Conservation (phyloP, 2,113 vertebrate species). For the Picathartes gymnocephalus region DNA sequence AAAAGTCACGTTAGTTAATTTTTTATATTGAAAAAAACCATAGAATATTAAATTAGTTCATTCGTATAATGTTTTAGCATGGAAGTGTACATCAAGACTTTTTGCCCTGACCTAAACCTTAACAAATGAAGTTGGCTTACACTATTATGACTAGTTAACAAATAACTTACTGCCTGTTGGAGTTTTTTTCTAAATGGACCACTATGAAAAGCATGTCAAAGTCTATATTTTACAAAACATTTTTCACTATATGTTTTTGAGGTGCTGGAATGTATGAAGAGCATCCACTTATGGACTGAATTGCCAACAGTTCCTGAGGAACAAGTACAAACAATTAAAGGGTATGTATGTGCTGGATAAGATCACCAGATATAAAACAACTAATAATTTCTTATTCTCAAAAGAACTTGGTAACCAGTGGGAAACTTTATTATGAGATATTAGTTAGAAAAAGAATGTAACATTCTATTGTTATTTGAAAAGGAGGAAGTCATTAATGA, state of each 20-base stretch:
- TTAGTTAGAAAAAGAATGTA: not conserved
- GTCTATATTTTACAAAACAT: not conserved
- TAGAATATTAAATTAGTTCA: not conserved
- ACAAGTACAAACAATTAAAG: not conserved
- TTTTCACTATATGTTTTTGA: not conserved
- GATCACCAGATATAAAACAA: not conserved
- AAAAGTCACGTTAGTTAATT: not conserved
- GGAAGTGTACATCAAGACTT: not conserved
- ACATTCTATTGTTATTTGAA: not conserved
- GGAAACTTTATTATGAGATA: not conserved
- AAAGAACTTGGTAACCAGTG: not conserved
- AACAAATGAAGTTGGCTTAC: not conserved
- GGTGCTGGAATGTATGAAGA: conserved; percentile 67
- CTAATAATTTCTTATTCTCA: not conserved
- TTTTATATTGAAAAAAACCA: not conserved
- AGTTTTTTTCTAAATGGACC: not conserved
- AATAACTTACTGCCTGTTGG: not conserved
- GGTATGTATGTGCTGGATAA: conserved; percentile 14
- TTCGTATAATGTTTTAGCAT: not conserved
- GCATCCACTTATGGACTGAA: conserved; percentile 57
- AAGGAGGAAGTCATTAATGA: not conserved
- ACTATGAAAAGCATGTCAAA: not conserved
- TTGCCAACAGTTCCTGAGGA: conserved; percentile 41
- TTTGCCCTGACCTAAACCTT: not conserved
- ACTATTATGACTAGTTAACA: not conserved